Evolutionary conservation across 2,797 vertebrate species (phyloP).

Genomic region (Sus cebifrons): DNA sequence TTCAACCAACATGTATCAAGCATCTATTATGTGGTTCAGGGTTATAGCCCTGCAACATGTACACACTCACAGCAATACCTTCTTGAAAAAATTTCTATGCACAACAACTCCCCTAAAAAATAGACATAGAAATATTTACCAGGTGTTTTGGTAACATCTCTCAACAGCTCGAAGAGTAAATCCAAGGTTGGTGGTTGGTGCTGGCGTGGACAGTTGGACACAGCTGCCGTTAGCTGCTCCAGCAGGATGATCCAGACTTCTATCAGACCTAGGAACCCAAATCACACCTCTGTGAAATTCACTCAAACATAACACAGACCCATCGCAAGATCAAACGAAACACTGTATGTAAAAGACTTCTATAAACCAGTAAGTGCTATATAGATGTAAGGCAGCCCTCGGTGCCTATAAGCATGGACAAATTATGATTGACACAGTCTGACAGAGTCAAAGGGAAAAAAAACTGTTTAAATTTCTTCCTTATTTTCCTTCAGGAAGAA

Average conservation of each 20-base stretch:
- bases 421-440: not conserved
- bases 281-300: slow-evolving; percentile 18
- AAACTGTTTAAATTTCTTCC: not conserved
- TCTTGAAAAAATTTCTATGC: not conserved
- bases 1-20: not conserved
- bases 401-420: not conserved
- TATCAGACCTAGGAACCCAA: slow-evolving; percentile 94
- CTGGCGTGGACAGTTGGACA: slow-evolving; percentile 98
- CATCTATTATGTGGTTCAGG: not conserved
- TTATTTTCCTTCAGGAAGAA: not conserved
- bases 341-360: not conserved
- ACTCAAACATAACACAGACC: not conserved
- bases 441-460: not conserved
- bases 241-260: slow-evolving; percentile 98
- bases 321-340: not conserved
- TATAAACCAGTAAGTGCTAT: not conserved
- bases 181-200: slow-evolving; percentile 98
- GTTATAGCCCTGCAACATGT: not conserved
- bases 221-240: slow-evolving; percentile 97
- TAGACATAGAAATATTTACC: slow-evolving; percentile 89
- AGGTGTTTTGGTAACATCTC: slow-evolving; percentile 94
- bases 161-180: slow-evolving; percentile 96
- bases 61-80: not conserved
- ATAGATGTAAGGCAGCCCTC: not conserved
- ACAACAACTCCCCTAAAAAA: not conserved